A percentile compares a stretch with the other conserved stretches of the same genome.
Conservation (phyloP, 2,888 invertebrate genomes). For the Tetragnatha montana region DNA sequence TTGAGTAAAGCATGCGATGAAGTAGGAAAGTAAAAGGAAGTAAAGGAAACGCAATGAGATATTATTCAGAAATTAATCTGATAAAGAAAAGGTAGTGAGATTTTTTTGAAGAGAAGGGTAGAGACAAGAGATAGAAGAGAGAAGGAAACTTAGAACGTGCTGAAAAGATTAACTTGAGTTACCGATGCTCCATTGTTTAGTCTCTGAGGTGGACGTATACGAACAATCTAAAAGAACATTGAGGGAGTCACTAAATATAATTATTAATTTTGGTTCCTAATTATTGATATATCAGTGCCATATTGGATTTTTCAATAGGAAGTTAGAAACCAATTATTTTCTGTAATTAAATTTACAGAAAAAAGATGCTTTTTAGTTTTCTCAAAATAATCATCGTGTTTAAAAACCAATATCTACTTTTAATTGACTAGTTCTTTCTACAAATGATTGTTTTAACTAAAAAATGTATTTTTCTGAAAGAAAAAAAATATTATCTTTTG, state of each 20-base stretch:
- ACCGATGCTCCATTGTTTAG: conserved; percentile 55
- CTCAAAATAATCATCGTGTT: neutral
- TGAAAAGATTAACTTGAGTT: conserved; percentile 27
- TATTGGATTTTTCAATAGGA: no score
- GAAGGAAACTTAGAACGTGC: conserved; percentile 7
- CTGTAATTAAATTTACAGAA: no score
- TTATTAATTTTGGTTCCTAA: no score
- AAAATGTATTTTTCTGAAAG: no score
- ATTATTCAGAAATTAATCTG: neutral
- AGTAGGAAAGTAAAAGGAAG: neutral
- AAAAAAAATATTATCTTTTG: no score
- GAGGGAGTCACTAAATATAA: conserved; percentile 4
- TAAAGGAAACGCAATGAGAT: neutral
- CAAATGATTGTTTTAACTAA: no score
- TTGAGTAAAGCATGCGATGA: neutral
- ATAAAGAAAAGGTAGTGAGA: neutral
- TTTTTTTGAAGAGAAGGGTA: neutral
- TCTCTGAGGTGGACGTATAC: conserved; percentile 60
- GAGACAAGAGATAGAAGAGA: neutral
- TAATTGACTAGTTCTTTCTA: no score
- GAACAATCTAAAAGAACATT: conserved; percentile 65
- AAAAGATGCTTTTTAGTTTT: neutral
- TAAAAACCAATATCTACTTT: neutral
- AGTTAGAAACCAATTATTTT: no score
- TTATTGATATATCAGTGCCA: no score